A percentile compares a stretch with the other conserved stretches of the same genome.
Evolutionary conservation across 1,140 invertebrate species (phyloP).

Genomic region (Bombus terrestris): DNA sequence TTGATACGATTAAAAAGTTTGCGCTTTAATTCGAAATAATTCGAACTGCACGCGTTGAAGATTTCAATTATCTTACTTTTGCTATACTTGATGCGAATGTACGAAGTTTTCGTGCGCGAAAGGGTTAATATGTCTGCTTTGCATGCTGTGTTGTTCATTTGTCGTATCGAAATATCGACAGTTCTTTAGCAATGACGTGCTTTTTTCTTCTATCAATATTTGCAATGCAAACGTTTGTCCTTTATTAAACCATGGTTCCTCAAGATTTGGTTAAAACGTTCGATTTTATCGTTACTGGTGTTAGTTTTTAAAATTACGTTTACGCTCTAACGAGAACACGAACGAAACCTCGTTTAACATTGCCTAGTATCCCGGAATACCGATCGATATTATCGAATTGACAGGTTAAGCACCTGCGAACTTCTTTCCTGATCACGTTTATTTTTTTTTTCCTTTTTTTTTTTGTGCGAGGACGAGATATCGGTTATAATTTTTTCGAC

Average conservation of each 20-base stretch:
- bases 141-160: conserved; percentile 1
- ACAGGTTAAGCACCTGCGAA: background rate
- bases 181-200: background rate
- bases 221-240: background rate
- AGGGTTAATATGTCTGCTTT: background rate
- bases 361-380: background rate
- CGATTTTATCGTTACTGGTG: too few species aligned
- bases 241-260: background rate
- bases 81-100: too few species aligned
- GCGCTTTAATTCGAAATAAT: background rate
- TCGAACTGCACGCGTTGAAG: background rate
- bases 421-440: too few species aligned
- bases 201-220: background rate
- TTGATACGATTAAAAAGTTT: background rate
- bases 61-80: background rate
- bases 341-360: background rate
- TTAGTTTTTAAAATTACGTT: background rate
- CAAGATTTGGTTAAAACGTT: background rate
- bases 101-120: background rate
- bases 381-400: background rate
- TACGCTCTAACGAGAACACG: too few species aligned
- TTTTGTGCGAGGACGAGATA: background rate
- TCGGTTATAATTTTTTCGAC: background rate
- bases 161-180: too few species aligned
- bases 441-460: background rate